These are phyloP conservation scores for Priocnemis perturbator DNA, from an alignment of 2,888 invertebrate species.

Conservation along the genomic window DNA sequence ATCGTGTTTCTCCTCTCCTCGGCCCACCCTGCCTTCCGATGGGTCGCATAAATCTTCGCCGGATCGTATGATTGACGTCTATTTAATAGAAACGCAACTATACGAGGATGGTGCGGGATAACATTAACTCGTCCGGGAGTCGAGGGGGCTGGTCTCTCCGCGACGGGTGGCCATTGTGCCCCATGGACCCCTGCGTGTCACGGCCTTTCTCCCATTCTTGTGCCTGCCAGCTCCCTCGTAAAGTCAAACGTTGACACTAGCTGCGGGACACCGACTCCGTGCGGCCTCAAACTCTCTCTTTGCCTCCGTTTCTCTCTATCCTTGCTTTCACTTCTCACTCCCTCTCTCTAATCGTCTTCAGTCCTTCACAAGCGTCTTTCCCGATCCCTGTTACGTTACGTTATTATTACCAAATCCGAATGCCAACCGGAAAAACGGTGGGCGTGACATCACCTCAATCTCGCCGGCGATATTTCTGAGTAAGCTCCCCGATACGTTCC, in stretches of 20 bases:
- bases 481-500: too few relatives aligned
- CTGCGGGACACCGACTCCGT: constrained; percentile 64
- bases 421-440: constrained; percentile 45
- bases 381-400: constrained; percentile 38
- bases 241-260: constrained; percentile 74
- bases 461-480: too few relatives aligned
- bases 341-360: background rate
- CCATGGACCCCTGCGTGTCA: constrained; percentile 65
- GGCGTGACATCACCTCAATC: constrained; percentile 50
- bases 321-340: constrained; percentile 32
- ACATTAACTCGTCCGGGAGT: constrained; percentile 72
- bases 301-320: constrained; percentile 30
- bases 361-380: too few relatives aligned
- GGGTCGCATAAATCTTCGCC: constrained; percentile 60
- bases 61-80: constrained; percentile 69
- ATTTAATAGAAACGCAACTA: constrained; percentile 73
- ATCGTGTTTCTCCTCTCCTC: constrained; percentile 40
- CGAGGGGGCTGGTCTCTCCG: constrained; percentile 67
- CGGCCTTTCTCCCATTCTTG: constrained; percentile 61
- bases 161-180: constrained; percentile 73
- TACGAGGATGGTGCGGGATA: constrained; percentile 64
- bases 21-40: constrained; percentile 52
- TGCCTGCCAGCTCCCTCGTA: constrained; percentile 71
- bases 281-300: constrained; percentile 31
- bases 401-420: constrained; percentile 59